phyloP scores from a whole-genome alignment of 2,888 invertebrate species.

The Steromphala cineraria region DNA sequence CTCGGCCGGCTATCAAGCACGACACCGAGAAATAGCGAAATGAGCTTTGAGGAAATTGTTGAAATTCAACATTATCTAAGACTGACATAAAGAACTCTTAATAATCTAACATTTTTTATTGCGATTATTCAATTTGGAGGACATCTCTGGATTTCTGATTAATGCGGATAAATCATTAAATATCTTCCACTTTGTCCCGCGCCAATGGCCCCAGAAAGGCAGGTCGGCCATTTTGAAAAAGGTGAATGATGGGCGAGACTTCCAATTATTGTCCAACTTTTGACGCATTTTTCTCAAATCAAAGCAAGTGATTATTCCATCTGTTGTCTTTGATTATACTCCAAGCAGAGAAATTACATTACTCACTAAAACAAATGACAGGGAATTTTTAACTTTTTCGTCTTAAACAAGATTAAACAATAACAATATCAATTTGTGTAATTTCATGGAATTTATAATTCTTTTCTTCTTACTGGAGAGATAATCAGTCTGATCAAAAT shows the following conservation, averaged over 20 bases:
- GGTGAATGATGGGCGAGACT: background rate
- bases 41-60: slow-evolving; percentile 5
- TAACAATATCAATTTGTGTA: no score
- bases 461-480: no score
- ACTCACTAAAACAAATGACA: no score
- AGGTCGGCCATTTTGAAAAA: slow-evolving; percentile 20
- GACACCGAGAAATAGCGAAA: background rate
- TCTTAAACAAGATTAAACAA: no score
- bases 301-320: no score
- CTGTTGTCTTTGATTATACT: no score
- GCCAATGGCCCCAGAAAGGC: background rate
- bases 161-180: slow-evolving; percentile 10
- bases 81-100: slow-evolving; percentile 15
- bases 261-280: no score
- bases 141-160: slow-evolving; percentile 2
- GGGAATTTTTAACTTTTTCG: no score
- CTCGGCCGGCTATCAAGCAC: background rate
- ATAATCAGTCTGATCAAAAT: no score
- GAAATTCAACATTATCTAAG: slow-evolving; percentile 15
- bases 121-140: slow-evolving; percentile 12
- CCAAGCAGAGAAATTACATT: no score
- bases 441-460: no score
- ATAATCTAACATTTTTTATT: slow-evolving; percentile 1
- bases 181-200: background rate
- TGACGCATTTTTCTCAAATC: no score